Base-by-base conservation (phyloP, 2,888 invertebrate genomes). In the Biston betularia region DNA sequence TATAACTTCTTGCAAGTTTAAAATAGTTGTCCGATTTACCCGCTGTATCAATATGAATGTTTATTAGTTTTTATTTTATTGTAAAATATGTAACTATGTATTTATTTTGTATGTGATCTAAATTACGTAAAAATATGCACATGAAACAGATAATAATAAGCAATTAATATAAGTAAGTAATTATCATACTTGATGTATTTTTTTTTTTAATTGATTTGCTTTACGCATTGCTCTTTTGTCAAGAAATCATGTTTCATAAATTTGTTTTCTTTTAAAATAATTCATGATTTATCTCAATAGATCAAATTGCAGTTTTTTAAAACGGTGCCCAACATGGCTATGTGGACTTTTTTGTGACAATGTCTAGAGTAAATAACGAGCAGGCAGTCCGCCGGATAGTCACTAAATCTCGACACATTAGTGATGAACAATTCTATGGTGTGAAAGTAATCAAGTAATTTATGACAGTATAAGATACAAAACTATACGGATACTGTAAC, bases 71-170 rank as follows among this genome's bases (percentile, higher is more conserved):
- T 24, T 24, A 24, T 24, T 49, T 8, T 58, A 46, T 40, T 54
- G 33, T 46, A 38, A 58, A 33, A 57, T 49, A 56, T 49, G 11
- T 45, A n/a, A n/a, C n/a, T n/a, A n/a, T 15, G 34, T 14, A 6
- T 38, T 38, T 45, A 35, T 6, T 40, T 14, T 54, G 50, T 50
- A 65, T 65, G 50, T 66, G 66, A 66, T 66, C 62, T 66, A 53
- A 62, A 66, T 66, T 56, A 57, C 56, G 55, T 52, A 7, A 12
- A 42, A 34, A 12, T 33, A 34, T 35, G 44, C 14, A 52, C 52
- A 60, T 52, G 52, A 52, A 49, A 59, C n/a, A 48, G 58, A 60
- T 52, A 60, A 60, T 60, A 60, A 60, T 52, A 34, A 12, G n/a
- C n/a, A n/a, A n/a, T n/a, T n/a, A n/a, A n/a, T n/a, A 24, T 24